phyloP scores from a whole-genome alignment of 2,113 vertebrate genomes.

The Strix uralensis region DNA sequence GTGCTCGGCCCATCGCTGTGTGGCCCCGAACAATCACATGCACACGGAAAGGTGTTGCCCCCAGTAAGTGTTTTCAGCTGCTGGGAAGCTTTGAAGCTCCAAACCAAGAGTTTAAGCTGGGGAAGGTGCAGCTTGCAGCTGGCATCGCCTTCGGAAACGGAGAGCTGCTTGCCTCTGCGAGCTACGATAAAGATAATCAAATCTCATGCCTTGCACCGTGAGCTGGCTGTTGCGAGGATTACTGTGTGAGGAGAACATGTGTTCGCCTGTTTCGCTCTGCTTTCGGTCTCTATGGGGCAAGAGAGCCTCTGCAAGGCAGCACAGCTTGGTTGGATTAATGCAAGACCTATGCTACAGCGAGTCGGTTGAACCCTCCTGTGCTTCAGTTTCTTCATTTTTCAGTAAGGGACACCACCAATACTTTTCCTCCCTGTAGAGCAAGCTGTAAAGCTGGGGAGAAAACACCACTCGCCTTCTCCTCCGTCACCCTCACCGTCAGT shows the following conservation, averaged over 20 bases:
- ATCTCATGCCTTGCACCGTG: background rate
- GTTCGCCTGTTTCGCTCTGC: background rate
- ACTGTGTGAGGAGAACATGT: background rate
- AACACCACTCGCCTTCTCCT: background rate
- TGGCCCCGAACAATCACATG: background rate
- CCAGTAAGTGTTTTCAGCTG: background rate
- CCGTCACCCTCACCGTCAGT: accelerated
- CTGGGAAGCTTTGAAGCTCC: background rate
- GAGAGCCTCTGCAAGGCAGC: background rate
- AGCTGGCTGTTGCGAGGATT: accelerated
- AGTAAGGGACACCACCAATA: background rate
- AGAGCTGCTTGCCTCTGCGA: background rate
- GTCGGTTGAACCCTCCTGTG: background rate
- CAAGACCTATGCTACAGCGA: accelerated
- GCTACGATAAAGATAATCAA: background rate
- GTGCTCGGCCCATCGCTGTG: accelerated
- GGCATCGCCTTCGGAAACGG: accelerated
- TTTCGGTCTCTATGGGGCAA: background rate
- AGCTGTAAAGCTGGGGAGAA: background rate
- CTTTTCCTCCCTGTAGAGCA: background rate
- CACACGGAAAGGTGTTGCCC: background rate
- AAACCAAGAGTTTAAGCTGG: background rate
- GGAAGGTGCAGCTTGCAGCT: background rate
- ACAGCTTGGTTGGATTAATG: background rate
- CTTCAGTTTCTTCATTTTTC: background rate